Conservation (phyloP, 1,140 invertebrate species). For the Pissodes strobi region DNA sequence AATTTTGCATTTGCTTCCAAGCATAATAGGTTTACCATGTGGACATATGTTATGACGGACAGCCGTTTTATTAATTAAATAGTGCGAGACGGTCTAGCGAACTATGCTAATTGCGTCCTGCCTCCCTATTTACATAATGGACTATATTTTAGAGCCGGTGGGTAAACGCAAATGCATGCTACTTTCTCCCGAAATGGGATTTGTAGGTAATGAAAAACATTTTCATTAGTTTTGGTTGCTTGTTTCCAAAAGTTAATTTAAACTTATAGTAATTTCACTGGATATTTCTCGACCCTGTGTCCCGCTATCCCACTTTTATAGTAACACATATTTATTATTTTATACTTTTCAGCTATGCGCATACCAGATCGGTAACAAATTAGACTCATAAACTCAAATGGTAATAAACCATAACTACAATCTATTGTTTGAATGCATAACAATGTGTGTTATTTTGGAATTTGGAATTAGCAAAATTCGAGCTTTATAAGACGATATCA, state of each 20-base stretch:
- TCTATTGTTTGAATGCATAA: too few species aligned
- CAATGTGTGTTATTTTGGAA: too few species aligned
- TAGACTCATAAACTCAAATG: too few species aligned
- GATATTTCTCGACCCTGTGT: not conserved
- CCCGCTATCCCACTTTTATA: not conserved
- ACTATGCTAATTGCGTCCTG: constrained; percentile 38
- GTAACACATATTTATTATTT: not conserved
- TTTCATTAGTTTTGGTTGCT: constrained; percentile 30
- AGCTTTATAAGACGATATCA: too few species aligned
- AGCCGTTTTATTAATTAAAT: constrained; percentile 38
- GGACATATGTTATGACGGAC: constrained; percentile 33
- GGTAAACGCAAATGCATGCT: constrained; percentile 29
- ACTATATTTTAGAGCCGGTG: constrained; percentile 37
- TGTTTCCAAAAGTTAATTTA: constrained; percentile 26
- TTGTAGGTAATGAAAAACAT: constrained; percentile 32
- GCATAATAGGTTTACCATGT: constrained; percentile 29
- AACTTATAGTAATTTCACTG: constrained; percentile 9
- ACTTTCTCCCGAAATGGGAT: constrained; percentile 30
- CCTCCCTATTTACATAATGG: constrained; percentile 41
- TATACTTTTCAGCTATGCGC: too few species aligned
- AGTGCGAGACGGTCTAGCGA: constrained; percentile 33
- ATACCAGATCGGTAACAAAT: too few species aligned
- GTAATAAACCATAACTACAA: too few species aligned
- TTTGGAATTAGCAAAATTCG: too few species aligned
- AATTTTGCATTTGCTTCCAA: not conserved